These are phyloP conservation scores for Pteronura brasiliensis DNA, from an alignment of 2,113 vertebrate species.

Conservation along the genomic window DNA sequence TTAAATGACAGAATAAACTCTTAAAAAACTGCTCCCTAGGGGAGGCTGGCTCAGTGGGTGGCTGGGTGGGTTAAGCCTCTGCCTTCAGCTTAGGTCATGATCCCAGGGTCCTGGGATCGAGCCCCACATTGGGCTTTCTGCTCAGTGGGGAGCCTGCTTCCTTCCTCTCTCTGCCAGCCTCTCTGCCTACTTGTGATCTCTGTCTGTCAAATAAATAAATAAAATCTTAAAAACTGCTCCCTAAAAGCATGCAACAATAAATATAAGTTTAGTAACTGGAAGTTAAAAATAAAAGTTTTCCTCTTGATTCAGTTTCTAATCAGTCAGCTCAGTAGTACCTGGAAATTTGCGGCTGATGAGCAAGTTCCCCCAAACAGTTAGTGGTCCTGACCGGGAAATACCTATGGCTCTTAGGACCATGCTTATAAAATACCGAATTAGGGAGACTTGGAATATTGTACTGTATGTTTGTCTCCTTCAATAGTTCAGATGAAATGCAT, in stretches of 20 bases:
- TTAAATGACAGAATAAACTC: background rate
- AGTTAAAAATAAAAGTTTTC: slow-evolving; percentile 4
- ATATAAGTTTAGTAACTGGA: background rate
- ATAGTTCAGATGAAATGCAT: background rate
- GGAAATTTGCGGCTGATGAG: background rate
- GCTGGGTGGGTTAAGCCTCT: no score
- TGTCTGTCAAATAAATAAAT: no score
- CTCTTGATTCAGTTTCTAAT: background rate
- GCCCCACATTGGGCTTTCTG: no score
- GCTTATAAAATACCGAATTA: slow-evolving; percentile 11
- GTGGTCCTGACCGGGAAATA: background rate
- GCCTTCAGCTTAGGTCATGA: no score
- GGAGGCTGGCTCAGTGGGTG: no score
- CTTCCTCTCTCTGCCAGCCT: no score
- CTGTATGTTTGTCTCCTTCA: background rate
- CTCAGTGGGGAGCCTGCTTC: no score
- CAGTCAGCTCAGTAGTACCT: background rate
- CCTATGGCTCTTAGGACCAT: background rate
- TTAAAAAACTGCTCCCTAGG: background rate
- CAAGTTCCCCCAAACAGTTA: background rate
- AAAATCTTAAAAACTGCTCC: background rate
- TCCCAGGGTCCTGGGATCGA: no score
- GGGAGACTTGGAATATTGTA: background rate
- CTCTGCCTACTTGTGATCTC: no score
- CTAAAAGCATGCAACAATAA: background rate